Evolutionary conservation across 2,888 invertebrate species (phyloP), one percentile per base, ranked within the genome.

Genomic region (Lapara coniferarum): DNA sequence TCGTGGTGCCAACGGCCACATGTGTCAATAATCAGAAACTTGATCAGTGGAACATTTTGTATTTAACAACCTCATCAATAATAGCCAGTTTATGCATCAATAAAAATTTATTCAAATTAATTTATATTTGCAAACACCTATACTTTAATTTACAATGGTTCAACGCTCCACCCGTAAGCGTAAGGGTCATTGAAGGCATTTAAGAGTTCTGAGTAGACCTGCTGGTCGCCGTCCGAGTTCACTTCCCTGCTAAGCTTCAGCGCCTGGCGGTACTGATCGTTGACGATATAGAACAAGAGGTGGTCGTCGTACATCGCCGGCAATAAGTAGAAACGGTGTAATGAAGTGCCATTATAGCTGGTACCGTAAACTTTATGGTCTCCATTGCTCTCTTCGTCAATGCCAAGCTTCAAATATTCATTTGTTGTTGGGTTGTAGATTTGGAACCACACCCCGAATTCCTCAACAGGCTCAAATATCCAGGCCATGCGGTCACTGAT

Each of bases 201-300:
- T 10, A 53, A 63, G 5, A 30, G 13, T 10, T 67, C 10, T 14
- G 59, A 16, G 44, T 46, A 70, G 8, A 59, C 25, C 51, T 46
- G 6, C 8, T 59, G 70, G 44, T 70, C 59, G 16, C 67, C 70
- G 5, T 59, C 13, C 25, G 5, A 44, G 10, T 58, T 63, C 12
- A 55, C 30, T 12, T 19, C n/a, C 10, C 49, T 13, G 51, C 19
- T 19, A 14, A 59, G 58, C 59, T 70, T 70, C 55, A 66, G 19
- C 6, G 55, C 68, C 25, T 56, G 67, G 7, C 55, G 12, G 37
- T 56, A 56, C 30, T 63, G 67, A 12, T 55, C 14, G 63, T 68
- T 70, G 19, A 37, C 4, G 7, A 70, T 63, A 49, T 37, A 68
- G 67, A 70, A 70, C 19, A 67, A 25, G 3, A 70, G 51, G 4